phyloP scores from a whole-genome alignment of 2,797 vertebrate species.

The Poeciliopsis turneri region DNA sequence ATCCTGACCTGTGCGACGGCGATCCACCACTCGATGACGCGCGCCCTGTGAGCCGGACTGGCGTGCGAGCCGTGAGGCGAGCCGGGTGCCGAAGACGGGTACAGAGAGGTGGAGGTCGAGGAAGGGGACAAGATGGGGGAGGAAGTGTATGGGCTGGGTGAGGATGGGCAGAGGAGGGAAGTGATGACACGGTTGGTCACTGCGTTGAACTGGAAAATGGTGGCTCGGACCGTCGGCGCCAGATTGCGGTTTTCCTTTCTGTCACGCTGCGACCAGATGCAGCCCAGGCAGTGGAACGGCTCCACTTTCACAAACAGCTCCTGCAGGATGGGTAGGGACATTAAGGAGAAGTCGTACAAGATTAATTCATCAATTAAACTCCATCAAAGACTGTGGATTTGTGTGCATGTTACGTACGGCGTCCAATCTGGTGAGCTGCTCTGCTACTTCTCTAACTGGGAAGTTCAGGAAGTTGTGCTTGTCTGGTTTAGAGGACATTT shows the following conservation, averaged over 20 bases:
- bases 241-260: slow-evolving; percentile 83
- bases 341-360: not conserved
- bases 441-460: slow-evolving; percentile 80
- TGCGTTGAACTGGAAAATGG: slow-evolving; percentile 89
- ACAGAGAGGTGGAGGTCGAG: slow-evolving; percentile 51
- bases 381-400: not conserved
- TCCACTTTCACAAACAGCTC: slow-evolving; percentile 84
- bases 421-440: slow-evolving; percentile 88
- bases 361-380: fast-evolving
- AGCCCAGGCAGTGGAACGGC: slow-evolving; percentile 90
- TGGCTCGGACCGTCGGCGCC: slow-evolving; percentile 86
- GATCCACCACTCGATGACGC: slow-evolving; percentile 88
- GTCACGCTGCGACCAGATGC: slow-evolving; percentile 91
- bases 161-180: slow-evolving; percentile 81
- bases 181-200: slow-evolving; percentile 88
- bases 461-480: slow-evolving; percentile 78
- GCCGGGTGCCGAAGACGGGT: slow-evolving; percentile 36
- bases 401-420: slow-evolving; percentile 74
- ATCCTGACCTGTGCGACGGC: slow-evolving; percentile 84
- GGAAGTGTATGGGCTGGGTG: slow-evolving; percentile 42
- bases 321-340: slow-evolving; percentile 57
- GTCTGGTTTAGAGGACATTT: slow-evolving; percentile 37
- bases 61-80: slow-evolving; percentile 54
- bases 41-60: slow-evolving; percentile 77
- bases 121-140: slow-evolving; percentile 51